These are phyloP conservation scores for Holacanthella duospinosa DNA, from an alignment of 2,888 invertebrate genomes.

Conservation along the genomic window DNA sequence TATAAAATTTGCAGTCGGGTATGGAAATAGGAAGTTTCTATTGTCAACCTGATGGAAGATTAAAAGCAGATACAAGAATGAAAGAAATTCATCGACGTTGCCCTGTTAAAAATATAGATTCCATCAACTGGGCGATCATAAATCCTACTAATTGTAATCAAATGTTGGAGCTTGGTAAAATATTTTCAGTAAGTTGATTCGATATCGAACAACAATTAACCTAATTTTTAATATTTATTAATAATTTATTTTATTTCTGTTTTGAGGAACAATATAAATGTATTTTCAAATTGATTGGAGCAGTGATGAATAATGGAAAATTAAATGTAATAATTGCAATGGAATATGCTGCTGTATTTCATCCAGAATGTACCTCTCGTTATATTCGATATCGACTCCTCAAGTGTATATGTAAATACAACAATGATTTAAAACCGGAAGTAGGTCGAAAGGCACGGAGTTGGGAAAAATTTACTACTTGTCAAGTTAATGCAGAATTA, in stretches of 20 bases:
- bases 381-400: neutral
- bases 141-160: neutral
- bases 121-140: neutral
- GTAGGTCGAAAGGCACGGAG: neutral
- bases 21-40: too few species aligned
- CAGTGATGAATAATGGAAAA: neutral
- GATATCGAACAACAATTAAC: too few species aligned
- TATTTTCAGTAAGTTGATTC: neutral
- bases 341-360: neutral
- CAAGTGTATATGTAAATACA: neutral
- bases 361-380: neutral
- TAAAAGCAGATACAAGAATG: neutral
- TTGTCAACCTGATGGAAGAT: neutral
- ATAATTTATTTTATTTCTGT: neutral
- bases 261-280: neutral
- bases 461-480: neutral
- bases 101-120: neutral
- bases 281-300: neutral
- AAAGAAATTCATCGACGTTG: neutral
- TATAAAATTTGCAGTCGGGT: too few species aligned
- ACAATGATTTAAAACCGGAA: neutral
- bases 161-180: neutral
- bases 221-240: neutral
- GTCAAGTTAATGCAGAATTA: neutral
- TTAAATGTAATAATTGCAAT: neutral